phyloP scores from a whole-genome alignment of 2,888 invertebrate species.

The Lasius platythorax region DNA sequence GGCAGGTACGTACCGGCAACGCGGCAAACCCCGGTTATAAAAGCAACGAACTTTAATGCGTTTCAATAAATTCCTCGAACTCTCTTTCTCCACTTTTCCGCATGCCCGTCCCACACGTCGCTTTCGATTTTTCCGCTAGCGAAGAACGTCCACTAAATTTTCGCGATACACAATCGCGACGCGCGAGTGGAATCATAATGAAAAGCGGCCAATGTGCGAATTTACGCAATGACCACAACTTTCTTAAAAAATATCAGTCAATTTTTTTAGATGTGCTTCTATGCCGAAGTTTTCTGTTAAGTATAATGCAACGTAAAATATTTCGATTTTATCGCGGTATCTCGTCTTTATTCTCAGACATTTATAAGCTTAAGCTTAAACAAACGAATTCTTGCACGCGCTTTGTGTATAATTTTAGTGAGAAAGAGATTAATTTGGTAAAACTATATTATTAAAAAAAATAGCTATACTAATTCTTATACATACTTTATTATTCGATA shows the following conservation, averaged over 20 bases:
- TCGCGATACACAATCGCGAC: conserved; percentile 4
- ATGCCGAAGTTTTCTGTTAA: background rate
- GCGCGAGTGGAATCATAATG: background rate
- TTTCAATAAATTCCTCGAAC: conserved; percentile 77
- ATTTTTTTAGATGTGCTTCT: background rate
- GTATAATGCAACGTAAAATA: background rate
- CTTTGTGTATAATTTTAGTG: background rate
- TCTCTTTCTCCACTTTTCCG: conserved; percentile 10
- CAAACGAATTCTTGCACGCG: no score
- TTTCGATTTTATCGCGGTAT: background rate
- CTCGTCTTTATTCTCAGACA: background rate
- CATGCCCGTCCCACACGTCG: conserved; percentile 10
- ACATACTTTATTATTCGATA: conserved; percentile 32
- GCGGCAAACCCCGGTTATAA: conserved; percentile 63
- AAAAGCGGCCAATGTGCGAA: background rate
- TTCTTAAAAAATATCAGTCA: background rate
- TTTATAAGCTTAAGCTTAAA: no score
- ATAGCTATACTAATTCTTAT: background rate
- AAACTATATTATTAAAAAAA: background rate
- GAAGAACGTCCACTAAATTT: conserved; percentile 20
- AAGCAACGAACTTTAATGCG: conserved; percentile 78
- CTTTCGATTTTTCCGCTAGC: background rate
- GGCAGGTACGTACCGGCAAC: conserved; percentile 55
- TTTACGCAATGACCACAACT: background rate
- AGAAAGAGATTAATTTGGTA: background rate